Conservation (phyloP, 2,113 vertebrate genomes). For the pig (Sus scrofa) region DNA sequence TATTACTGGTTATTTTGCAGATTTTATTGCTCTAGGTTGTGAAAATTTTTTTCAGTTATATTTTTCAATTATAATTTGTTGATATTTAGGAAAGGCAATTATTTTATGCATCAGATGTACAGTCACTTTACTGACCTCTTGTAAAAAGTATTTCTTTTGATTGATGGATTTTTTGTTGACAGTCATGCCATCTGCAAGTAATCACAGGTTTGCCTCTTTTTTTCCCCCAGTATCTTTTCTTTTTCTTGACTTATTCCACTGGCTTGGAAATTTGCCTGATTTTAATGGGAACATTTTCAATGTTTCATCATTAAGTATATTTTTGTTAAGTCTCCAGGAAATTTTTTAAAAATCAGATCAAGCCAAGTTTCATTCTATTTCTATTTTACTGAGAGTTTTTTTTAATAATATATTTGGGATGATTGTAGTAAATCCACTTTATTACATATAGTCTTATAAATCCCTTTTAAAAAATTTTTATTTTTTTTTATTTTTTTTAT, state of each 20-base stretch:
- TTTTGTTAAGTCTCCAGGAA: background rate
- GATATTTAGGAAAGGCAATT: background rate
- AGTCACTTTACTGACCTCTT: background rate
- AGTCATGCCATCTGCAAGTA: background rate
- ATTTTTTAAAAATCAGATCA: conserved; percentile 7
- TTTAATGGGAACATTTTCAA: background rate
- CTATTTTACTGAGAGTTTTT: background rate
- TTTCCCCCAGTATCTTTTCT: background rate
- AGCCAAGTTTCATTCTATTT: background rate
- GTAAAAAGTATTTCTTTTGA: conserved; percentile 1
- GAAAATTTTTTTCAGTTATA: background rate
- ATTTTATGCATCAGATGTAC: background rate
- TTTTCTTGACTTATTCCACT: conserved; percentile 29
- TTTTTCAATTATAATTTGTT: conserved; percentile 7
- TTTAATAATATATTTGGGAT: background rate
- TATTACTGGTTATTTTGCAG: background rate
- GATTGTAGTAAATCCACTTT: background rate
- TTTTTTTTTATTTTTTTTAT: background rate
- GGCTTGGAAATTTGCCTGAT: conserved; percentile 15
- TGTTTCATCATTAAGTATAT: background rate
- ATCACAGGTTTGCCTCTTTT: background rate
- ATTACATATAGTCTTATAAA: background rate
- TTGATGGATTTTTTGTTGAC: background rate
- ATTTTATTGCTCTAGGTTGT: conserved; percentile 13
- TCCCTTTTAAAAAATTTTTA: background rate